Evolutionary conservation across 2,113 vertebrate species (phyloP), one percentile per base, ranked within the genome.

Genomic region (Fregetta grallaria): DNA sequence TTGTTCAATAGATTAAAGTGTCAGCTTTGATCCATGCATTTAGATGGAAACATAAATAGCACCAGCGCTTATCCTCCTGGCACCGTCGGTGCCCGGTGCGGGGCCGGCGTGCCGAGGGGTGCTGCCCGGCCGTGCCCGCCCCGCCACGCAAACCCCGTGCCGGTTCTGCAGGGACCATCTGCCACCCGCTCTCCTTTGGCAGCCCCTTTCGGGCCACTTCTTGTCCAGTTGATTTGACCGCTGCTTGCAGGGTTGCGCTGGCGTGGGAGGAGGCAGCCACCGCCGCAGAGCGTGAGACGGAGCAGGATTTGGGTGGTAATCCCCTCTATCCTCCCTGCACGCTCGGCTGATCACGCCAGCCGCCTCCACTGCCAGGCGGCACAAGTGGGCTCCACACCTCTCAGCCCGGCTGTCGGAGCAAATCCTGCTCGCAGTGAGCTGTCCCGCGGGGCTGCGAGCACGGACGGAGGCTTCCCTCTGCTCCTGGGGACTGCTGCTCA

Each of bases 1-100:
- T 88, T 97, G 98, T 95, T 93, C 97, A 92, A 91, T 86, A 97
- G 97, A 98, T 97, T 97, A 96, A 98, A 97, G 96, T 90, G 97
- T 97, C 95, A 88, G 97, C 96, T 98, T 96, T 97, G 97, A 98
- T 98, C 97, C 97, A 78, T 44, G 91, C 93, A 45, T 95, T 95
- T 80, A 92, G 97, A 91, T 90, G 95, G 96, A 93, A 96, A 94
- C 92, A 92, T 88, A 98, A 97, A 96, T 96, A 96, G 71, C 85
- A 36, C 85, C 79, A 42, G 89, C 34, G 55, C 80, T 96, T 66
- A 74, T 25, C 93, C 88, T 94, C 95, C 67, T 3, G 3, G 5
- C 13, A 5, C 52, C 34, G 17, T 5, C 8, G 11, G 70, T 16
- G 27, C 36, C 50, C 25, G 7, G 38, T 38, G 38, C 38, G 38